A percentile compares a stretch with the other conserved stretches of the same genome.
These are phyloP conservation scores for Bicyclus anynana DNA, from an alignment of 1,140 invertebrate genomes.

Conservation along the genomic window DNA sequence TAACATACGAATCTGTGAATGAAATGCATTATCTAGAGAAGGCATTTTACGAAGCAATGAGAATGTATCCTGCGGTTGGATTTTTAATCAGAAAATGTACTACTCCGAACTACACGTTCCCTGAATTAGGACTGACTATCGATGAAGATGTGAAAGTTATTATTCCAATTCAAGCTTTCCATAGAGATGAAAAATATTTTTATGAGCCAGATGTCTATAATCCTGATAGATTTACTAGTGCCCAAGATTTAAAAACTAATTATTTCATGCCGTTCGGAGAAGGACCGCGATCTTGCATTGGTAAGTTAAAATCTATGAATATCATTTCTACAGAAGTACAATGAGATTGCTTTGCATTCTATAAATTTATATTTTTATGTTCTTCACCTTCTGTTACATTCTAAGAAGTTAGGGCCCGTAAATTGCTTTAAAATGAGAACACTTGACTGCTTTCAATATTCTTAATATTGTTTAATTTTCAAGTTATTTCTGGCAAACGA, in stretches of 20 bases:
- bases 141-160: constrained; percentile 26
- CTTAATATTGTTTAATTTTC: no score
- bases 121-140: constrained; percentile 29
- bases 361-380: no score
- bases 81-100: constrained; percentile 28
- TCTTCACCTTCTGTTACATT: no score
- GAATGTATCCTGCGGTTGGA: constrained; percentile 28
- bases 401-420: no score
- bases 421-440: no score
- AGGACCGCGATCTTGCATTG: constrained; percentile 50
- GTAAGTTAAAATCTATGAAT: constrained; percentile 33
- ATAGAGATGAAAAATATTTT: constrained; percentile 33
- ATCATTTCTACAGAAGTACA: neutral
- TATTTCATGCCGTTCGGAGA: constrained; percentile 53
- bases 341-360: no score
- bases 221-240: constrained; percentile 43
- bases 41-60: constrained; percentile 30
- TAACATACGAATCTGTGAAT: constrained; percentile 32
- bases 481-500: no score
- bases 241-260: constrained; percentile 37
- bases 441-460: no score
- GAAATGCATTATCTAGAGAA: constrained; percentile 33
- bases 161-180: constrained; percentile 27
- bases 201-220: constrained; percentile 43
- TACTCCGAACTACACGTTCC: constrained; percentile 26